A percentile compares a stretch with the other conserved stretches of the same genome.
These are phyloP conservation scores for Labroides dimidiatus DNA, from an alignment of 2,797 vertebrate species.

Conservation along the genomic window DNA sequence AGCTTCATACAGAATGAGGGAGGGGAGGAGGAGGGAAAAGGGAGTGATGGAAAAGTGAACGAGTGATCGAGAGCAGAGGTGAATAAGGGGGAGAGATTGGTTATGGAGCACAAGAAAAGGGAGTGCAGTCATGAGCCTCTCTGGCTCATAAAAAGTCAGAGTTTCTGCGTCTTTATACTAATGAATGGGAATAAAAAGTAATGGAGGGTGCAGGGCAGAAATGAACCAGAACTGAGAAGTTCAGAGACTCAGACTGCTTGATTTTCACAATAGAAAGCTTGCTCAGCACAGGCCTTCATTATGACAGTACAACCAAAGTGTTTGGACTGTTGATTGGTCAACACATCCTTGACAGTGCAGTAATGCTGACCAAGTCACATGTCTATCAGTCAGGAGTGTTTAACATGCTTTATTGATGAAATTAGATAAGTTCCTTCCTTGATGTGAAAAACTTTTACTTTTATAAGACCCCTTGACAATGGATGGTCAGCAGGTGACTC, in stretches of 20 bases:
- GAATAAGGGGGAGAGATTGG: slow-evolving; percentile 38
- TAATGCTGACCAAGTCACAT: background rate
- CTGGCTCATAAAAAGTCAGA: slow-evolving; percentile 26
- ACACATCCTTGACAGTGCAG: background rate
- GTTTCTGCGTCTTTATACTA: slow-evolving; percentile 29
- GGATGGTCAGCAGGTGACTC: too few species aligned
- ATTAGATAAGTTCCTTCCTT: too few species aligned
- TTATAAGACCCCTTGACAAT: too few species aligned
- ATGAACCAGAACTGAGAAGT: background rate
- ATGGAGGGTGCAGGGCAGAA: background rate
- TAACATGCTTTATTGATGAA: slow-evolving; percentile 3
- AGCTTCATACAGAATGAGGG: slow-evolving; percentile 65
- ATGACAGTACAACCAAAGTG: background rate
- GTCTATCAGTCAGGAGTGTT: slow-evolving; percentile 5
- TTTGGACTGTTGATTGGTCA: background rate
- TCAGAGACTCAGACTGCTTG: slow-evolving; percentile 18
- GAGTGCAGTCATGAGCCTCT: slow-evolving; percentile 26
- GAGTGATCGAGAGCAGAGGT: slow-evolving; percentile 59
- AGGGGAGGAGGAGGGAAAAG: slow-evolving; percentile 49
- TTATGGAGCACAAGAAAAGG: slow-evolving; percentile 40
- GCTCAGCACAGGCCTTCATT: background rate
- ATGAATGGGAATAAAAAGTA: slow-evolving; percentile 19
- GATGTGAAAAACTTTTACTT: too few species aligned
- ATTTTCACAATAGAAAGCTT: slow-evolving; percentile 2
- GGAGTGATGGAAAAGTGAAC: slow-evolving; percentile 63